Conservation (phyloP, 2,797 vertebrate species). For the Poecilia picta region DNA sequence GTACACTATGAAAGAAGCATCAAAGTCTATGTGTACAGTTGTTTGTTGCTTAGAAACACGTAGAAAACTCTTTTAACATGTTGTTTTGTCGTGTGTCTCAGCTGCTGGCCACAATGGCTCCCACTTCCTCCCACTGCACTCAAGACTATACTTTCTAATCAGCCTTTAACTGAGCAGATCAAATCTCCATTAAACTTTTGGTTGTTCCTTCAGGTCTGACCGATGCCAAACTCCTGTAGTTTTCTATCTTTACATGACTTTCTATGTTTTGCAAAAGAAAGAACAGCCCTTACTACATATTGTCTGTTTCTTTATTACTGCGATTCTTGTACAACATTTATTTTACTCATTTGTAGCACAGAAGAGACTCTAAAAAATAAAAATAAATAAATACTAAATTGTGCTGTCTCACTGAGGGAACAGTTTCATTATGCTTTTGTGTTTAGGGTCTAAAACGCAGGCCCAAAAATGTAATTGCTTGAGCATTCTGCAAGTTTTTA, state of each 20-base stretch:
- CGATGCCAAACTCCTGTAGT: not conserved
- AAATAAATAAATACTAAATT: not conserved
- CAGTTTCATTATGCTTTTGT: slow-evolving; percentile 12
- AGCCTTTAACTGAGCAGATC: slow-evolving; percentile 47
- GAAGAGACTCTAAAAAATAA: not conserved
- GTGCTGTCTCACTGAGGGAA: not conserved
- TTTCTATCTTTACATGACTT: not conserved
- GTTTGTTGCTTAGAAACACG: slow-evolving; percentile 72
- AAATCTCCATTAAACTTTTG: slow-evolving; percentile 34
- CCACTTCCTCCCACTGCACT: slow-evolving; percentile 56
- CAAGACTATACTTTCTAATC: slow-evolving; percentile 29
- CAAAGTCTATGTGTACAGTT: slow-evolving; percentile 42
- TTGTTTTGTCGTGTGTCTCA: slow-evolving; percentile 55
- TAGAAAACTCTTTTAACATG: slow-evolving; percentile 47
- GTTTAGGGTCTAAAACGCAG: not conserved
- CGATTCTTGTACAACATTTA: not conserved
- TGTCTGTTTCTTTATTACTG: not conserved
- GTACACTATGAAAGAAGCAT: slow-evolving; percentile 42
- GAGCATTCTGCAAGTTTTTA: slow-evolving; percentile 6
- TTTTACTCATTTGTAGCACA: not conserved
- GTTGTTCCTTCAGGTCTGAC: slow-evolving; percentile 24
- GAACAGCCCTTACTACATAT: not conserved
- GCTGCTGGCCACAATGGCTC: slow-evolving; percentile 59
- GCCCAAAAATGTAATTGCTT: not conserved
- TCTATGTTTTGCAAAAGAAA: not conserved